A percentile compares a stretch with the other conserved stretches of the same genome.
Evolutionary conservation across 2,797 vertebrate species (phyloP).

Genomic region (Cottoperca gobio): DNA sequence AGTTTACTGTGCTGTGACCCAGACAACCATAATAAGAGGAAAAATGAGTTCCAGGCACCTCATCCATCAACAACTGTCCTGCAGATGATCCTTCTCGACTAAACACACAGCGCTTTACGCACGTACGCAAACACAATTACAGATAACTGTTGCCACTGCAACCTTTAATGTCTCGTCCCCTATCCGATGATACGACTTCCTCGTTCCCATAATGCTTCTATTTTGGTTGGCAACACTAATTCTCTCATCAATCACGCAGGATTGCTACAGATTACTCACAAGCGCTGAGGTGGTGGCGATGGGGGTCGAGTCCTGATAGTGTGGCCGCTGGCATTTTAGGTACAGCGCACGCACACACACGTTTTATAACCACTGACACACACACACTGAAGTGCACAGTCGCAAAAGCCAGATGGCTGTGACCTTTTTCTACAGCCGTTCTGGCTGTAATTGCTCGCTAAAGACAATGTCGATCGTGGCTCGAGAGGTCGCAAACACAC

Average conservation of each 20-base stretch:
- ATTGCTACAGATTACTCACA: slow-evolving; percentile 77
- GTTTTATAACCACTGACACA: neutral
- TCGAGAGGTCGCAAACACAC: slow-evolving; percentile 38
- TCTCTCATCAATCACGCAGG: slow-evolving; percentile 78
- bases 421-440: slow-evolving; percentile 79
- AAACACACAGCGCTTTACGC: slow-evolving; percentile 9
- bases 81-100: slow-evolving; percentile 8
- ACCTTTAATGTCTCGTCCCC: slow-evolving; percentile 58
- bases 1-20: slow-evolving; percentile 39
- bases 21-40: slow-evolving; percentile 13
- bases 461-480: slow-evolving; percentile 74
- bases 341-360: slow-evolving; percentile 31
- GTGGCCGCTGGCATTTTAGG: slow-evolving; percentile 69
- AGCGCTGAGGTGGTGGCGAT: slow-evolving; percentile 17
- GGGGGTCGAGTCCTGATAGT: slow-evolving; percentile 27
- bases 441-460: slow-evolving; percentile 78
- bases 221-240: slow-evolving; percentile 74
- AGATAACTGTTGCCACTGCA: slow-evolving; percentile 41
- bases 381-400: slow-evolving; percentile 33
- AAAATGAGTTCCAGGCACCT: slow-evolving; percentile 40
- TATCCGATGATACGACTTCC: slow-evolving; percentile 65
- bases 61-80: slow-evolving; percentile 63
- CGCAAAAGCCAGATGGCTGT: slow-evolving; percentile 74
- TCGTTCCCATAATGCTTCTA: slow-evolving; percentile 66
- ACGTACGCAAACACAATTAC: slow-evolving; percentile 46